Evolutionary conservation across 2,888 invertebrate species (phyloP), one percentile per base, ranked within the genome.

Genomic region (Tuberolachnus salignus): DNA sequence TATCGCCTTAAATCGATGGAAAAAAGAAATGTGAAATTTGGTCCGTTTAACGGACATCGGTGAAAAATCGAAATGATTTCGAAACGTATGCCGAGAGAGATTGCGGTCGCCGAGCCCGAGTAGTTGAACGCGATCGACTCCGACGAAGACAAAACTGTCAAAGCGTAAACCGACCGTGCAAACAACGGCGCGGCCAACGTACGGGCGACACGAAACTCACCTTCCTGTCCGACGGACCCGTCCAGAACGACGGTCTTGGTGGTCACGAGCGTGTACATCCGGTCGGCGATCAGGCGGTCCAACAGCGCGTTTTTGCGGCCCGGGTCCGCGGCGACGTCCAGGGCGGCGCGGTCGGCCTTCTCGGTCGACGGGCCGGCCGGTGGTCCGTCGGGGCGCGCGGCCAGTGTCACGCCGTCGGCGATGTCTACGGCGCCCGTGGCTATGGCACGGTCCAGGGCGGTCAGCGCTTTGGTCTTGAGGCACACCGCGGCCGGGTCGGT

Each of bases 301-400:
- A 80, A 19, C 66, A 72, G 21, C 3, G 59, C 59, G 55, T 59
- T 46, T 59, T 80, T 73, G 1, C 1, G 10, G 49, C 59, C 67
- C 16, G 67, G 13, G 42, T 59, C 78, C 49, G 49, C n/a, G n/a
- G 49, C 26, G 3, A 69, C 57, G 69, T 82, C 44, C 51, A 71
- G 26, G 69, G 81, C 64, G 69, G 81, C 74, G 59, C 80, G 67
- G 53, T 81, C 34, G 49, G 78, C 34, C 80, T 80, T 13, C 19
- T 81, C 55, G 46, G 80, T n/a, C 57, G 49, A 59, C 75, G 46
- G 61, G 71, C 81, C 19, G 10, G 19, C 9, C 34, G 64, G n/a
- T 14, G 82, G 59, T 66, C 81, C 53, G 63, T 57, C 78, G 9
- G 78, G 16, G 2, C 78, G 51, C 21, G 59, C 69, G 26, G 78